These are phyloP conservation scores for Campylomormyrus numenius DNA, from an alignment of 2,113 vertebrate genomes.

Conservation along the genomic window DNA sequence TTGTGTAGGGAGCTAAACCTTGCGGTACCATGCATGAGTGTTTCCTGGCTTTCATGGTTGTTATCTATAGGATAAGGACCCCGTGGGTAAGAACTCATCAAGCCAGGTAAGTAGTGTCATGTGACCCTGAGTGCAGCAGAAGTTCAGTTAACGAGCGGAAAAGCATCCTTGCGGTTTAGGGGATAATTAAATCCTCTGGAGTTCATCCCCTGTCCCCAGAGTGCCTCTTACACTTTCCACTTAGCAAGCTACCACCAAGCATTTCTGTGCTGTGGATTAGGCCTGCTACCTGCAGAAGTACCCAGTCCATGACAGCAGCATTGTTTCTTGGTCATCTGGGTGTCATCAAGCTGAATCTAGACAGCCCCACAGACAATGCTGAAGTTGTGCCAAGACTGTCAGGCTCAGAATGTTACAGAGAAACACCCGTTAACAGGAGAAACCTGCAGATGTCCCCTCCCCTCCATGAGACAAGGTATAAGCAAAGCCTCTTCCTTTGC, in stretches of 20 bases:
- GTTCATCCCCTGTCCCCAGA: conserved; percentile 37
- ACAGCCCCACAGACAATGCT: not conserved
- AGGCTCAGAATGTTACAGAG: not conserved
- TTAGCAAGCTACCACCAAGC: not conserved
- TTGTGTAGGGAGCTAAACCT: not conserved
- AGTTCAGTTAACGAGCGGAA: conserved; percentile 13
- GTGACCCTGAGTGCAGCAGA: conserved; percentile 9
- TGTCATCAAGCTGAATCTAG: not conserved
- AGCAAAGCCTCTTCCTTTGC: not conserved
- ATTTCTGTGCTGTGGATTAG: conserved; percentile 33
- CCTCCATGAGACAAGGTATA: not conserved
- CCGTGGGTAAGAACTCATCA: not conserved
- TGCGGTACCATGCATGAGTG: not conserved
- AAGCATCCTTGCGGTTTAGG: conserved; percentile 26
- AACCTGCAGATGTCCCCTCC: not conserved
- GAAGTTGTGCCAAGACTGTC: not conserved
- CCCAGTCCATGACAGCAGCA: conserved; percentile 12
- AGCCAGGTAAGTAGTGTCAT: conserved; percentile 18
- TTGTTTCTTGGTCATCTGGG: conserved; percentile 7
- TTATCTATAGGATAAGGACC: not conserved
- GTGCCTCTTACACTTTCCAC: conserved; percentile 39
- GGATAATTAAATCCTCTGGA: conserved; percentile 43
- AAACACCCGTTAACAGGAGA: not conserved
- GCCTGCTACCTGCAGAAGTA: conserved; percentile 24
- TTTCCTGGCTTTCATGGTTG: not conserved